Percentiles rank a stretch among this genome's conserved stretches.
These are phyloP conservation scores for Cardinalis cardinalis DNA, from an alignment of 2,113 vertebrate species.

Conservation along the genomic window DNA sequence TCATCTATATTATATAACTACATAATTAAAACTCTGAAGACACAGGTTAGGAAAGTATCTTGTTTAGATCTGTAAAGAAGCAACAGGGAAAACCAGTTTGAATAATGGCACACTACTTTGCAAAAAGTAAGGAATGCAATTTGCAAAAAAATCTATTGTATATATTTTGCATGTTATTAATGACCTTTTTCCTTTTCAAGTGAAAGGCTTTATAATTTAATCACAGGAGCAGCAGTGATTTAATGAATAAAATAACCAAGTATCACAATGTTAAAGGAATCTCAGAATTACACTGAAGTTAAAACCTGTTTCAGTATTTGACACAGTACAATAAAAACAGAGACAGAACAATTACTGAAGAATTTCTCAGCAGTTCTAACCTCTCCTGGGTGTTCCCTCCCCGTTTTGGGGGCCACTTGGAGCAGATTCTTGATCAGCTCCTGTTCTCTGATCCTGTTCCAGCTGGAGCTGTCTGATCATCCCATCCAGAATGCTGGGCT, in stretches of 20 bases:
- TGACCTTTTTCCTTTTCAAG: not conserved
- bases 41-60: not conserved
- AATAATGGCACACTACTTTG: not conserved
- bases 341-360: not conserved
- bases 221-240: not conserved
- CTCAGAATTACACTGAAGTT: not conserved
- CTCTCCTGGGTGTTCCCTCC: conserved; percentile 85
- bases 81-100: not conserved
- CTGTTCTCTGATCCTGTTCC: conserved; percentile 79
- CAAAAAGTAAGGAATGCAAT: not conserved
- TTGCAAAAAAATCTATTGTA: not conserved
- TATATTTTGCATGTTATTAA: not conserved
- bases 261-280: not conserved
- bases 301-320: not conserved
- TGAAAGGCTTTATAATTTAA: not conserved
- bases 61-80: not conserved
- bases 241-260: not conserved
- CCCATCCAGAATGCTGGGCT: conserved; percentile 84
- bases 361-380: conserved; percentile 57
- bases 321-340: fast-evolving
- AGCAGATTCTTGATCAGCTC: conserved; percentile 37
- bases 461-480: conserved; percentile 87
- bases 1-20: too few species aligned
- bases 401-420: conserved; percentile 38
- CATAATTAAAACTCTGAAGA: not conserved